phyloP scores from a whole-genome alignment of 1,140 invertebrate species.

The Heliconius hewitsoni region DNA sequence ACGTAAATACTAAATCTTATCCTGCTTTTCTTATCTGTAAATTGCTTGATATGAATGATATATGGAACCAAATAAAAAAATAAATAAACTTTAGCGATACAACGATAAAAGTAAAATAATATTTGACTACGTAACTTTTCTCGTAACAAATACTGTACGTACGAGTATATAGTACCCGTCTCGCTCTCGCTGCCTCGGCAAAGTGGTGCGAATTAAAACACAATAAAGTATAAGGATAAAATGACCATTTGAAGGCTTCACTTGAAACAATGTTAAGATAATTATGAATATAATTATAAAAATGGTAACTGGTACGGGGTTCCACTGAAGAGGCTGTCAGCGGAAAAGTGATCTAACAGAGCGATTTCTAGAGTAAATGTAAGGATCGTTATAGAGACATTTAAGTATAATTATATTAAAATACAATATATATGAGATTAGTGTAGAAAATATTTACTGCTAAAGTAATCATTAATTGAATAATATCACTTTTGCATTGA shows the following conservation, averaged over 20 bases:
- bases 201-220: constrained; percentile 28
- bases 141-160: constrained; percentile 29
- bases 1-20: too few relatives aligned
- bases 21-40: too few relatives aligned
- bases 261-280: constrained; percentile 6
- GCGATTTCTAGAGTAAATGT: neutral
- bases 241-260: neutral
- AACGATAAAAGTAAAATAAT: constrained; percentile 11
- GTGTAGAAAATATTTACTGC: too few relatives aligned
- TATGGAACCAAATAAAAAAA: neutral
- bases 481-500: too few relatives aligned
- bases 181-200: constrained; percentile 31
- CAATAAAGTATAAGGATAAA: constrained; percentile 17
- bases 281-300: neutral
- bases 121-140: constrained; percentile 9
- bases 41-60: neutral
- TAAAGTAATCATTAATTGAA: too few relatives aligned
- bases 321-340: neutral
- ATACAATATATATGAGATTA: too few relatives aligned
- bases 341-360: constrained; percentile 2
- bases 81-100: neutral
- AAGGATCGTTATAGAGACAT: neutral
- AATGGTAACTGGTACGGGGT: constrained; percentile 4
- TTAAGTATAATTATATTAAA: too few relatives aligned
- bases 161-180: constrained; percentile 36